Evolutionary conservation across 1,140 invertebrate species (phyloP), one percentile per base, ranked within the genome.

Genomic region (Leptoteleia sp.): DNA sequence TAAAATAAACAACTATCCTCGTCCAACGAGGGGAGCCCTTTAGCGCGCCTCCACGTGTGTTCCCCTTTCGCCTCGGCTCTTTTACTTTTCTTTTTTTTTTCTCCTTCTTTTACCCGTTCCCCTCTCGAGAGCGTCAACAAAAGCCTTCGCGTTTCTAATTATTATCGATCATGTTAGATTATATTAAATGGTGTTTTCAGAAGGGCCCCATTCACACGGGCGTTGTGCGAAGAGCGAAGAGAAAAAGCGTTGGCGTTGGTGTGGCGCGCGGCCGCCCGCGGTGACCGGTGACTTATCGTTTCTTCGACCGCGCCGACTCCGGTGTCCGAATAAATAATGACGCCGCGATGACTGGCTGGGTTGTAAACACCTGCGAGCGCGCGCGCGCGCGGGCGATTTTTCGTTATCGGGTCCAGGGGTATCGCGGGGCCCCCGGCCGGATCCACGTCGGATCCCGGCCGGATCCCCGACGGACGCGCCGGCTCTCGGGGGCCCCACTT

Each of bases 301-400:
- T 68, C 73, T 76, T 22, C 57, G 45, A 43, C 52, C 27, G n/a
- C 31, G 48, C 13, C 31, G 37, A 55, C 59, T 67, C 54, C 40
- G 55, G 72, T 81, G 81, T 81, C 77, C 73, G 29, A 65, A 76
- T 87, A 86, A 88, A 83, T 89, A 88, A 89, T 89, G 88, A 89
- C 85, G 75, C 76, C 64, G 72, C 81, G 84, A 88, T 89, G 87
- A 89, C 88, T 89, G 80, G 86, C 35, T 73, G 35, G 35, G 22
- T 47, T 67, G 80, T 83, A 88, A 87, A 88, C 88, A 88, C 87
- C 87, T 88, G 87, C 87, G 77, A n/a, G n/a, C n/a, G n/a, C n/a
- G n/a, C n/a, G n/a, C n/a, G n/a, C n/a, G n/a, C n/a, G n/a, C 81
- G 80, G 76, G 80, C 72, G 77, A 70, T 5, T 52, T 17, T 17